Base-by-base conservation (phyloP, 2,888 invertebrate species). In the Ochropacha duplaris region DNA sequence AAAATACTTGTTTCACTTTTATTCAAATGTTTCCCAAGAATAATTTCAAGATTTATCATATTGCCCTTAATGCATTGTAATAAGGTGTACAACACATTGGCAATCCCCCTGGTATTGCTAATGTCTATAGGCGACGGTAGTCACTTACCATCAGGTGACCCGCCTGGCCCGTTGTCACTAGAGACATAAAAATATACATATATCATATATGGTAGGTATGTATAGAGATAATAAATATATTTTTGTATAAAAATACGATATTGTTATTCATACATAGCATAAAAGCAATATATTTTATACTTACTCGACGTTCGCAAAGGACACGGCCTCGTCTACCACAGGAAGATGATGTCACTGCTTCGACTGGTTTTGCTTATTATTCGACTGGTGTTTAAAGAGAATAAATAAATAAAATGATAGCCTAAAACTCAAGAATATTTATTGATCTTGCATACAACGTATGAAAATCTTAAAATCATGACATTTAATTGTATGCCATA, bases 321-420 rank as follows among this genome's bases (percentile, higher is more conserved):
- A 90, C 86, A 77, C 72, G 84, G 82, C 83, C 85, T 85, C 83
- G 77, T 79, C 77, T 79, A 79, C 76, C 84, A 84, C 87, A 88
- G 88, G 89, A 90, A 87, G 91, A 71, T 92, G 92, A 92, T 92
- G 92, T 92, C 92, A 92, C 87, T 85, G 71, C 76, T 82, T 84
- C 81, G 83, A 92, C 92, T 88, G 88, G 91, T 90, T 90, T 88
- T 76, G 73, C 81, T 90, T 90, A 88, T 84, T 87, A 90, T 91
- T 90, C 88, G 82, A 72, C 76, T 71, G 78, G 84, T 82, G 85
- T 84, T 83, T 82, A 71, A 74, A 61, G 68, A 83, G 72, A 83
- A 74, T 65, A 76, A 86, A 84, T 79, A 81, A 77, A 78, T 80
- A 78, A 66, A 68, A 68, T 59, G 50, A 72, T 75, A 67, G 62